A percentile compares a stretch with the other conserved stretches of the same genome.
phyloP scores from a whole-genome alignment of 2,888 invertebrate genomes.

The Drosophila kanekoi region DNA sequence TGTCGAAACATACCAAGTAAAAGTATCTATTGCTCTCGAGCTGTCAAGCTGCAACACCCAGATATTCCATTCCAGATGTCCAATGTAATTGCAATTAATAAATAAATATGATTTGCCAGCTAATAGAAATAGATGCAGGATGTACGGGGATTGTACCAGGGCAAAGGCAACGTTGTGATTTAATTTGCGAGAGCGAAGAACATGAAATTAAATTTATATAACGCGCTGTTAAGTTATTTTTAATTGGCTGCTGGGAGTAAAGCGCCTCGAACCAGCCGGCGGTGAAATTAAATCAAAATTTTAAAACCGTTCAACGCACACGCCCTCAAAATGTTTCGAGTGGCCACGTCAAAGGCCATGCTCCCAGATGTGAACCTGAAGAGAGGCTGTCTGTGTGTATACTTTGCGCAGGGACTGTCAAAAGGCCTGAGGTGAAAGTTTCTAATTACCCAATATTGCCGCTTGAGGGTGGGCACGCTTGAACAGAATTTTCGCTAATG shows the following conservation, averaged over 20 bases:
- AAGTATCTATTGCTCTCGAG: constrained; percentile 44
- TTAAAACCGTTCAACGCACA: constrained; percentile 36
- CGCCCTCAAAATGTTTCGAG: constrained; percentile 20
- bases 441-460: constrained; percentile 60
- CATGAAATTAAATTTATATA: constrained; percentile 65
- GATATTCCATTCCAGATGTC: constrained; percentile 41
- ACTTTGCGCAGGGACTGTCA: constrained; percentile 16
- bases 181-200: constrained; percentile 50
- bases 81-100: constrained; percentile 77
- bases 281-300: constrained; percentile 72
- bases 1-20: constrained; percentile 27
- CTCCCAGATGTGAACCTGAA: constrained; percentile 21
- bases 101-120: constrained; percentile 74
- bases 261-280: constrained; percentile 31
- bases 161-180: constrained; percentile 37
- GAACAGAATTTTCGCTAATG: constrained; percentile 10
- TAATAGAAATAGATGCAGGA: constrained; percentile 30
- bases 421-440: constrained; percentile 41
- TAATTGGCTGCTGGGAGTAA: constrained; percentile 61
- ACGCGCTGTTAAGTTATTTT: constrained; percentile 65
- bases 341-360: constrained; percentile 43
- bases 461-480: constrained; percentile 28
- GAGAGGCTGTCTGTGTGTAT: neutral
- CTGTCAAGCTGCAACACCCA: constrained; percentile 6
- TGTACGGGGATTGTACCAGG: no score